Evolutionary conservation across 2,888 invertebrate genomes (phyloP), one percentile per base, ranked within the genome.

Genomic region (Cryptocheilus praepositus): DNA sequence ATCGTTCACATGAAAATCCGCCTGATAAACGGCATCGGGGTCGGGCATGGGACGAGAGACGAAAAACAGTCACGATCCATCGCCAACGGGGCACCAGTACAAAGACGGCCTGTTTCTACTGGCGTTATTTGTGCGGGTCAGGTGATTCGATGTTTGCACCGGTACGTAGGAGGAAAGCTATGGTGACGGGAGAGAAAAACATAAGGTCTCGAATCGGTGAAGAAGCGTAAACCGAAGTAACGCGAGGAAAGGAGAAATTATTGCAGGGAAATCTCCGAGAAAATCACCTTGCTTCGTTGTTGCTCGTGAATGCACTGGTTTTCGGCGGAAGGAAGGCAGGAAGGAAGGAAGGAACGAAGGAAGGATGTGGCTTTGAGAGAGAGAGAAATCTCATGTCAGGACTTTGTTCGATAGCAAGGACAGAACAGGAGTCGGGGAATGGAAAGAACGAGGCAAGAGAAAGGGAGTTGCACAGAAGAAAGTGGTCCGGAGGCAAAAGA

Each of bases 281-380:
- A 49, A 16, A 8, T 36, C 36, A 7, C 36, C 36, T 36, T 36
- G 3, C 36, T 36, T 36, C 36, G 25, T 18, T 28, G 36, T 54
- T 22, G 18, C 28, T 25, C 16, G 54, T 28, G 25, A 54, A 16
- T n/a, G 36, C 36, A 25, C 55, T 49, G 46, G 28, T 46, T 55
- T 49, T 61, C 36, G 52, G 46, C n/a, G n/a, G n/a, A n/a, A n/a
- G 60, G 49, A 61, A 55, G 19, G 43, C 18, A 60, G 45, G 55
- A 43, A 56, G 36, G 43, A 64, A 70, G 54, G 44, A 71, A 46
- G 61, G 49, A 61, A 55, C n/a, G 43, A 43, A 56, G 36, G 44
- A 64, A 70, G 54, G 44, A 71, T 45, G 21, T 16, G 16, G 22
- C 25, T 25, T 53, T 11, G 22, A 25, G 8, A n/a, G 22, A 15